Conservation (phyloP, 2,797 vertebrate species). For the Tragopan temminckii region DNA sequence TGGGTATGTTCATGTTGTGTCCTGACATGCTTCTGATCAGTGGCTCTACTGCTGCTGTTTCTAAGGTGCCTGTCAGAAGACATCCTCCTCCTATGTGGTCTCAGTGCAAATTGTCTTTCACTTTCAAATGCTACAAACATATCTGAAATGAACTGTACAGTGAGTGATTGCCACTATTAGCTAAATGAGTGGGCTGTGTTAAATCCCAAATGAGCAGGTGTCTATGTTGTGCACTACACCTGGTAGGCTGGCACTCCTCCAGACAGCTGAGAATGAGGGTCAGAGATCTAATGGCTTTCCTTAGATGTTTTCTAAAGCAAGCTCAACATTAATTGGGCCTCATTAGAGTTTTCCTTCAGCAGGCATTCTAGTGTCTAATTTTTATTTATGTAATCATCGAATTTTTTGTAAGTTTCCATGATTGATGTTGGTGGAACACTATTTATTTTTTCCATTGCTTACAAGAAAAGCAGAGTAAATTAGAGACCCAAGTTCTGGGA, state of each 20-base stretch:
- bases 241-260: not conserved
- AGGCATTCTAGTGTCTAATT: fast-evolving
- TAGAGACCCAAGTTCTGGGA: not conserved
- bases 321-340: not conserved
- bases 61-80: not conserved
- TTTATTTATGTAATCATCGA: not conserved
- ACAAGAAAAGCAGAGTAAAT: not conserved
- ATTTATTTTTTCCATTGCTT: not conserved
- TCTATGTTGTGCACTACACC: not conserved
- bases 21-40: not conserved
- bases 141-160: not conserved
- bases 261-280: not conserved
- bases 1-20: not conserved
- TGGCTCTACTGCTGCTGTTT: not conserved
- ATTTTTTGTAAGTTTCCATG: not conserved
- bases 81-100: not conserved
- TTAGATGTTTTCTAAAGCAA: not conserved
- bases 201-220: not conserved
- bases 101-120: not conserved
- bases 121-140: not conserved
- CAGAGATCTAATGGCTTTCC: not conserved
- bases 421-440: not conserved
- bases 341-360: not conserved
- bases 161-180: not conserved
- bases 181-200: not conserved